Evolutionary conservation across 2,113 vertebrate species (phyloP).

Genomic region (Lophius piscatorius): DNA sequence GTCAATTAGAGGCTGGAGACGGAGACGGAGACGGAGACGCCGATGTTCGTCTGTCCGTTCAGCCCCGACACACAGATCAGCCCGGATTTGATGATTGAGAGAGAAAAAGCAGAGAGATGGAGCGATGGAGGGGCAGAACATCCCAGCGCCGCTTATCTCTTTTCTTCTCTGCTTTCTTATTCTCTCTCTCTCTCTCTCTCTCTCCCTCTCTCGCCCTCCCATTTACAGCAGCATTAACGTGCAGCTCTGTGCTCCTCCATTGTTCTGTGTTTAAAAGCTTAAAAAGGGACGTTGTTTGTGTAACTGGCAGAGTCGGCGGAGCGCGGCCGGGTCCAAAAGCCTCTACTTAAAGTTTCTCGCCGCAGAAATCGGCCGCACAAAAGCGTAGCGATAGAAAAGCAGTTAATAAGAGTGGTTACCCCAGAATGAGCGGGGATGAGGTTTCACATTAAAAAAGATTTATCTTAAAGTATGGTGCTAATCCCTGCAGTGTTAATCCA

Average conservation of each 20-base stretch:
- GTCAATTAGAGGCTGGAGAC: conserved; percentile 86
- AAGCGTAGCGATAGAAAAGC: conserved; percentile 65
- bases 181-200: not conserved
- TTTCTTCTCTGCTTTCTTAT: conserved; percentile 62
- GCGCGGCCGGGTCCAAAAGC: conserved; percentile 63
- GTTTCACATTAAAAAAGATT: conserved; percentile 84
- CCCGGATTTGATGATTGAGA: conserved; percentile 71
- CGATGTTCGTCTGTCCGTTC: conserved; percentile 77
- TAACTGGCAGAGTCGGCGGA: conserved; percentile 68
- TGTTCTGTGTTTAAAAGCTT: conserved; percentile 82
- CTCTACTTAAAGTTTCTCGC: conserved; percentile 66
- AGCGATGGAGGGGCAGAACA: conserved; percentile 56
- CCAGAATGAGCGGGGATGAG: conserved; percentile 79
- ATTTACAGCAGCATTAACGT: conserved; percentile 80
- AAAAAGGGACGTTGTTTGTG: conserved; percentile 77
- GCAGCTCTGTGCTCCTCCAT: conserved; percentile 75
- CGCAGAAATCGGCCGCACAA: conserved; percentile 42
- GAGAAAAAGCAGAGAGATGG: conserved; percentile 34
- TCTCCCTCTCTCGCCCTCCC: conserved; percentile 19
- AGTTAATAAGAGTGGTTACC: conserved; percentile 74
- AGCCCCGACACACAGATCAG: conserved; percentile 70
- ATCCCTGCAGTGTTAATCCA: conserved; percentile 79
- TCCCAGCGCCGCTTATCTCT: conserved; percentile 81
- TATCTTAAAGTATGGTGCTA: conserved; percentile 82
- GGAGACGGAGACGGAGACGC: conserved; percentile 66